Percentiles rank a stretch among this genome's conserved stretches.
Evolutionary conservation across 2,888 invertebrate genomes (phyloP).

Genomic region (Phengaris alcon): DNA sequence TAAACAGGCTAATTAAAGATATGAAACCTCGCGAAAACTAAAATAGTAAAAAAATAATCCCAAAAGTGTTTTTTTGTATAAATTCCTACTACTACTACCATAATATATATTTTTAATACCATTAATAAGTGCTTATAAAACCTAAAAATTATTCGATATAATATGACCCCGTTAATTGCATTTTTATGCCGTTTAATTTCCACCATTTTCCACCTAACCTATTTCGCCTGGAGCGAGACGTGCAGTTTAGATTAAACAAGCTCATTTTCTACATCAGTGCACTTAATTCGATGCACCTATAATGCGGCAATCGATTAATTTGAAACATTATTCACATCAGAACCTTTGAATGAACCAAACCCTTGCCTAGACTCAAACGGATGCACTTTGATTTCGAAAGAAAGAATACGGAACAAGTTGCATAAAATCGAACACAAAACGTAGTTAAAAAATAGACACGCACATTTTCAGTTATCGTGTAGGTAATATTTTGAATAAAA

Average conservation of each 20-base stretch:
- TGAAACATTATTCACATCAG: neutral
- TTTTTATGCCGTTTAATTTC: slow-evolving; percentile 32
- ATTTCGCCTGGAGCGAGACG: slow-evolving; percentile 39
- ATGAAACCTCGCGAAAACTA: too few relatives aligned
- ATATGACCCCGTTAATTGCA: slow-evolving; percentile 25
- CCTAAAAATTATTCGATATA: neutral
- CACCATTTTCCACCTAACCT: slow-evolving; percentile 49
- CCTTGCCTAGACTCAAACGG: neutral
- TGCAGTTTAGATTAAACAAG: slow-evolving; percentile 44
- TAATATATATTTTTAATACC: too few relatives aligned
- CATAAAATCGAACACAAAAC: too few relatives aligned
- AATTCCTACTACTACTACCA: too few relatives aligned
- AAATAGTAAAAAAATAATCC: too few relatives aligned
- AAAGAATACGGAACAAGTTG: too few relatives aligned
- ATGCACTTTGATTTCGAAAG: neutral
- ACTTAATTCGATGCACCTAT: slow-evolving; percentile 38
- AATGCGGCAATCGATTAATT: slow-evolving; percentile 26
- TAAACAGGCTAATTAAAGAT: too few relatives aligned
- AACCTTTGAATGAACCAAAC: neutral
- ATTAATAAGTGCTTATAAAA: neutral
- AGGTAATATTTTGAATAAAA: too few relatives aligned
- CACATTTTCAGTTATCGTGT: too few relatives aligned
- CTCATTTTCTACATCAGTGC: slow-evolving; percentile 46
- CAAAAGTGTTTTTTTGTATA: too few relatives aligned
- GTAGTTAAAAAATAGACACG: too few relatives aligned